Percentiles rank a stretch among this genome's conserved stretches.
These are phyloP conservation scores for Turnix velox DNA, from an alignment of 2,113 vertebrate species.

Conservation along the genomic window DNA sequence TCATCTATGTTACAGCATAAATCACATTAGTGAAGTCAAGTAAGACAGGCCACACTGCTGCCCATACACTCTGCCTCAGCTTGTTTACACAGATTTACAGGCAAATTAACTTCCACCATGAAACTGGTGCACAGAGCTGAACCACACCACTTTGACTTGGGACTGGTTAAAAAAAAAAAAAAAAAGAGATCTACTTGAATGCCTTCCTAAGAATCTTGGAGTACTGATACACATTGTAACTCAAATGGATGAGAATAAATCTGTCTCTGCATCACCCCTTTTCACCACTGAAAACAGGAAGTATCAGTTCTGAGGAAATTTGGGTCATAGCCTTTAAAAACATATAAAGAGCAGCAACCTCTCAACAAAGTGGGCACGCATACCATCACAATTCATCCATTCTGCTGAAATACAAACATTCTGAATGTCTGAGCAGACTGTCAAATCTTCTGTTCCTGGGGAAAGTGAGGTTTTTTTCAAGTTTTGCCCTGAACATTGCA, in stretches of 20 bases:
- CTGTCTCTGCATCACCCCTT: background rate
- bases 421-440: background rate
- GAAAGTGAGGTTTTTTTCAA: background rate
- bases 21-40: background rate
- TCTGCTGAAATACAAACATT: background rate
- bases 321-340: background rate
- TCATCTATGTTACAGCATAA: background rate
- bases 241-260: background rate
- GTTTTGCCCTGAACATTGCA: background rate
- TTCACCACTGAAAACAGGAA: background rate
- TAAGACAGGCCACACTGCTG: background rate
- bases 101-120: background rate
- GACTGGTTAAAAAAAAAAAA: background rate
- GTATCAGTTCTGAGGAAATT: background rate
- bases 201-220: background rate
- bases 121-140: background rate
- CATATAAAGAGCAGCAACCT: background rate
- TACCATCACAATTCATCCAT: background rate
- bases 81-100: background rate
- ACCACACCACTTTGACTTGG: background rate
- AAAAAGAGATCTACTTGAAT: accelerated
- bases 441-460: background rate
- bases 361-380: background rate
- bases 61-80: background rate
- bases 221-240: background rate